These are phyloP conservation scores for Apostichopus japonicus DNA, from an alignment of 35 echinoderm and acorn worm species.

Conservation along the genomic window DNA sequence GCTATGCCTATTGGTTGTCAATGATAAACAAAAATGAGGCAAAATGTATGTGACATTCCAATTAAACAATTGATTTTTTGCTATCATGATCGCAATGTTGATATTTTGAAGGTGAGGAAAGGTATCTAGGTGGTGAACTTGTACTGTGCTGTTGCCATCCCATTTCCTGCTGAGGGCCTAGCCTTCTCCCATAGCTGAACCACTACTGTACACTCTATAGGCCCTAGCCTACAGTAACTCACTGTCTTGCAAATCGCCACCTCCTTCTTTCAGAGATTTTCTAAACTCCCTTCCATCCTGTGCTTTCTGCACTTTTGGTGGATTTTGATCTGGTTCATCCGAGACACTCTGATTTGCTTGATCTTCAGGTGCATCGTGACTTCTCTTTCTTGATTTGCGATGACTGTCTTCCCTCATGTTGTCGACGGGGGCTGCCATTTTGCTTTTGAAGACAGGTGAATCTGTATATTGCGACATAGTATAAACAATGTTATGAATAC, in stretches of 20 bases:
- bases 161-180: too few species aligned
- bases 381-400: constrained; percentile 19
- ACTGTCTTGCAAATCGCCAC: not conserved
- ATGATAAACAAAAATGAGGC: too few species aligned
- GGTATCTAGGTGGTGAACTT: too few species aligned
- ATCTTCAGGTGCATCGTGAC: not conserved
- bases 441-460: not conserved
- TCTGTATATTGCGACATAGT: not conserved
- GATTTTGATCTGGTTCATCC: not conserved
- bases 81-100: too few species aligned
- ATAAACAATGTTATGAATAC: not conserved
- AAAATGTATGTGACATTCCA: too few species aligned
- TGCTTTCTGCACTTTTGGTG: not conserved
- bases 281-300: not conserved
- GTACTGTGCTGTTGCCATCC: too few species aligned
- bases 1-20: too few species aligned
- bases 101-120: too few species aligned
- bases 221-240: not conserved
- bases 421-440: constrained; percentile 24
- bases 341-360: not conserved
- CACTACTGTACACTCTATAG: not conserved
- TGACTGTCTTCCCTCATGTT: constrained; percentile 2
- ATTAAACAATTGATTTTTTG: too few species aligned
- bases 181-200: not conserved
- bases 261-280: not conserved